phyloP scores from a whole-genome alignment of 2,113 vertebrate species.

The Petaurus breviceps region DNA sequence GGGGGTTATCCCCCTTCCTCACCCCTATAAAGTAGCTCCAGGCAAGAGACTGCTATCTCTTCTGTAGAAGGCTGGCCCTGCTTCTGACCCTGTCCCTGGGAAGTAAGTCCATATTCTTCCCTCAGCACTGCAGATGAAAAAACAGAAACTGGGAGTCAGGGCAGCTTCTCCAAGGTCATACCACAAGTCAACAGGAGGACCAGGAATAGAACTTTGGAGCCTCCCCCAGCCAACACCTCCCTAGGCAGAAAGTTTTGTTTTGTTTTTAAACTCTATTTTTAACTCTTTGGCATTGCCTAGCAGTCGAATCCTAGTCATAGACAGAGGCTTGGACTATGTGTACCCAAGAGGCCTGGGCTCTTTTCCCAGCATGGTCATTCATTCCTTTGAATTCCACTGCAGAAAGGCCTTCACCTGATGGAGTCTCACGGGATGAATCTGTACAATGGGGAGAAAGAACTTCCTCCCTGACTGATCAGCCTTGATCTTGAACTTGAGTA shows the following conservation, averaged over 20 bases:
- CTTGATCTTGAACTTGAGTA: slow-evolving; percentile 17
- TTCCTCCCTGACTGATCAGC: slow-evolving; percentile 14
- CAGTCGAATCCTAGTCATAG: slow-evolving; percentile 41
- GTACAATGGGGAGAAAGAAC: background rate
- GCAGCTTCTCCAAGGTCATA: slow-evolving; percentile 31
- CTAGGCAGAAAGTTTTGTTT: slow-evolving; percentile 50
- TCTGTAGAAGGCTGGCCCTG: background rate
- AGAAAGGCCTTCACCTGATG: background rate
- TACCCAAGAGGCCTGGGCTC: slow-evolving; percentile 12
- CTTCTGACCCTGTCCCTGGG: background rate
- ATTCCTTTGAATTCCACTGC: slow-evolving; percentile 37
- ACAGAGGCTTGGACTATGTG: slow-evolving; percentile 24
- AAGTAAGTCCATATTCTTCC: background rate
- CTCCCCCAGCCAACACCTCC: slow-evolving; percentile 43
- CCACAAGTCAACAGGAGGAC: slow-evolving; percentile 54
- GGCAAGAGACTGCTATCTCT: background rate
- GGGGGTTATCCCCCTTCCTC: background rate
- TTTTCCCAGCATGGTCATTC: slow-evolving; percentile 31
- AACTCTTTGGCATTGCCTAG: slow-evolving; percentile 57
- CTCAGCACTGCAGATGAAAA: slow-evolving; percentile 38
- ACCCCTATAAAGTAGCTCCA: background rate
- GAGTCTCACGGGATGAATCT: background rate
- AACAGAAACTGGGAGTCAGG: slow-evolving; percentile 1
- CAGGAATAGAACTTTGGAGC: slow-evolving; percentile 58
- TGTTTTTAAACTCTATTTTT: slow-evolving; percentile 65